phyloP scores from a whole-genome alignment of 2,888 invertebrate genomes.

The Brachyptera putata region DNA sequence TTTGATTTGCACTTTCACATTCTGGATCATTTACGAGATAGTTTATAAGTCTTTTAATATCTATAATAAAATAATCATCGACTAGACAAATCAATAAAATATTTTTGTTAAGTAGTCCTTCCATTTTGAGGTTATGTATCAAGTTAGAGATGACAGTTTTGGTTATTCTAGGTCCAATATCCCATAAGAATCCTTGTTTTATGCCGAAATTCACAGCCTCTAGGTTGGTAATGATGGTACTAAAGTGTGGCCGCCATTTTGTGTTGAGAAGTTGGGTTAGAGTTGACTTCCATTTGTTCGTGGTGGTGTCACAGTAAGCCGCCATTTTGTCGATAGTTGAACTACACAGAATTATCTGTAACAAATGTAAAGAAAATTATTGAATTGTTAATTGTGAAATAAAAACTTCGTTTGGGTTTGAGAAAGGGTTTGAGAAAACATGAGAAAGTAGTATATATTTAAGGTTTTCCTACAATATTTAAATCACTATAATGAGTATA shows the following conservation, averaged over 20 bases:
- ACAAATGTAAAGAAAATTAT: too few species aligned
- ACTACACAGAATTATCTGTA: too few species aligned
- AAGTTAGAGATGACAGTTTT: slow-evolving; percentile 29
- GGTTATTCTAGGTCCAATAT: slow-evolving; percentile 34
- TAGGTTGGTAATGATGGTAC: slow-evolving; percentile 30
- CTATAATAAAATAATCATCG: slow-evolving; percentile 35
- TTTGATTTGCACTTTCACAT: too few species aligned
- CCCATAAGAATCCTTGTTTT: slow-evolving; percentile 40
- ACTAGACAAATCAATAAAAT: slow-evolving; percentile 33
- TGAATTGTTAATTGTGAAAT: too few species aligned
- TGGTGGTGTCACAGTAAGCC: too few species aligned
- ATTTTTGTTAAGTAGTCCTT: slow-evolving; percentile 29
- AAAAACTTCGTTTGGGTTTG: too few species aligned
- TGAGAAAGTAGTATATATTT: too few species aligned
- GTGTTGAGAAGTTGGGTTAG: background rate
- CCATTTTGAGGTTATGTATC: slow-evolving; percentile 32
- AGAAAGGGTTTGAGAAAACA: too few species aligned
- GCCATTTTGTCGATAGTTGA: background rate
- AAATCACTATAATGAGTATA: too few species aligned
- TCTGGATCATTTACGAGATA: too few species aligned
- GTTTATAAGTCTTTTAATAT: slow-evolving; percentile 27
- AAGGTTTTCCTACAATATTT: too few species aligned
- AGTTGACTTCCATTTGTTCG: background rate
- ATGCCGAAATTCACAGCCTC: slow-evolving; percentile 36
- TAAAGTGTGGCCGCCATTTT: background rate